phyloP scores from a whole-genome alignment of 2,888 invertebrate genomes.

The Craniophora ligustri region DNA sequence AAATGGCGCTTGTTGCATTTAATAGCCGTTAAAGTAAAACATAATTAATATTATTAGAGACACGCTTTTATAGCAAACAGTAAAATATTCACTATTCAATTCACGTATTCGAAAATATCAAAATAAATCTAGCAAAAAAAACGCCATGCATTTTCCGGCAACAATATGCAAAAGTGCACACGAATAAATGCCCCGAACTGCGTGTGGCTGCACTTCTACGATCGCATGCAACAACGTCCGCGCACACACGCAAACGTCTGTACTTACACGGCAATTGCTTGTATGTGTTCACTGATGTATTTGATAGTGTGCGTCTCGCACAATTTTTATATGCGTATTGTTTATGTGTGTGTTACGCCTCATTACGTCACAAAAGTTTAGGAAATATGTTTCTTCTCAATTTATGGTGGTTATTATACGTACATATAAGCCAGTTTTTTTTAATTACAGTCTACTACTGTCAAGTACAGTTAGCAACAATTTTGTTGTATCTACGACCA shows the following conservation, averaged over 20 bases:
- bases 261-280: conserved; percentile 34
- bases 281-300: conserved; percentile 38
- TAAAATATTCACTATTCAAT: too few species aligned
- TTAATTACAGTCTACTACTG: too few species aligned
- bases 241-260: conserved; percentile 58
- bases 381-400: conserved; percentile 22
- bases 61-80: too few species aligned
- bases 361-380: conserved; percentile 38
- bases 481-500: too few species aligned
- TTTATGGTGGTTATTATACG: not conserved
- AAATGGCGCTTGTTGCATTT: too few species aligned
- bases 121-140: too few species aligned
- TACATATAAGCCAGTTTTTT: too few species aligned
- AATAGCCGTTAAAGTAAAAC: too few species aligned
- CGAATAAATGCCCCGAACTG: conserved; percentile 72
- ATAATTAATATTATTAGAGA: too few species aligned
- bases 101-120: too few species aligned
- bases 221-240: conserved; percentile 73
- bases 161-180: conserved; percentile 51
- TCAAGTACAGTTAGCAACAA: not conserved
- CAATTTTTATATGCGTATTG: conserved; percentile 54
- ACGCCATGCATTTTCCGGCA: too few species aligned
- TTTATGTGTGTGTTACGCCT: conserved; percentile 45
- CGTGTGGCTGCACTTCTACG: conserved; percentile 72
- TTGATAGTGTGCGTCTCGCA: conserved; percentile 43